A percentile compares a stretch with the other conserved stretches of the same genome.
Evolutionary conservation across 2,797 vertebrate species (phyloP).

Genomic region (Sparus aurata): DNA sequence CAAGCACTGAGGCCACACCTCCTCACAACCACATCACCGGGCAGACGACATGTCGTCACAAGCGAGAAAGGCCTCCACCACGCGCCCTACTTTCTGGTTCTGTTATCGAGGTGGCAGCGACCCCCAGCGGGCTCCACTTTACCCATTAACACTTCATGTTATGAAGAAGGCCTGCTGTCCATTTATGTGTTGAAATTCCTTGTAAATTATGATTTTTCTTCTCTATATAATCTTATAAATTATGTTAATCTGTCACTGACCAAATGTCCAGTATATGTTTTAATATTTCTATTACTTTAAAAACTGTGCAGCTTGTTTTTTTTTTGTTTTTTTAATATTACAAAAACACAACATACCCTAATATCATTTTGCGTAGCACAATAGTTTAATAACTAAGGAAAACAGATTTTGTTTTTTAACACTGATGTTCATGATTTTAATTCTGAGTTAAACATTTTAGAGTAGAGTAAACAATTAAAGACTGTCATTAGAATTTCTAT

Average conservation of each 20-base stretch:
- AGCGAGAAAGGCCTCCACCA: not conserved
- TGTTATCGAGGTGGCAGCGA: constrained; percentile 52
- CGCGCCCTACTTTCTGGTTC: not conserved
- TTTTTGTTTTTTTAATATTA: not conserved
- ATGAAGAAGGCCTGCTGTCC: not conserved
- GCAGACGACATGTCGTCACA: constrained; percentile 52
- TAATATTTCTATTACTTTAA: not conserved
- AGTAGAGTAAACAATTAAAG: not conserved
- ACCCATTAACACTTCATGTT: not conserved
- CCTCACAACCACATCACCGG: constrained; percentile 59
- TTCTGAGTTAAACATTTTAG: not conserved
- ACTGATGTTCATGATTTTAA: not conserved
- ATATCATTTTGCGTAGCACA: not conserved
- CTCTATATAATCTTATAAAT: not conserved
- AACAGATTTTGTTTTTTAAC: not conserved
- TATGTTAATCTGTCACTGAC: not conserved
- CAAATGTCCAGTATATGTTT: not conserved
- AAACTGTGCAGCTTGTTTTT: not conserved
- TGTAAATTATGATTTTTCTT: not conserved
- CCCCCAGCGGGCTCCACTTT: constrained; percentile 52
- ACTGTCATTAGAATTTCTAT: fast-evolving
- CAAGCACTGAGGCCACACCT: constrained; percentile 66
- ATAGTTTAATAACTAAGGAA: not conserved
- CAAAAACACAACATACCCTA: not conserved
- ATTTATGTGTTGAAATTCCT: not conserved